A percentile compares a stretch with the other conserved stretches of the same genome.
phyloP scores from a whole-genome alignment of 2,888 invertebrate genomes.

The Tipula vernalis region DNA sequence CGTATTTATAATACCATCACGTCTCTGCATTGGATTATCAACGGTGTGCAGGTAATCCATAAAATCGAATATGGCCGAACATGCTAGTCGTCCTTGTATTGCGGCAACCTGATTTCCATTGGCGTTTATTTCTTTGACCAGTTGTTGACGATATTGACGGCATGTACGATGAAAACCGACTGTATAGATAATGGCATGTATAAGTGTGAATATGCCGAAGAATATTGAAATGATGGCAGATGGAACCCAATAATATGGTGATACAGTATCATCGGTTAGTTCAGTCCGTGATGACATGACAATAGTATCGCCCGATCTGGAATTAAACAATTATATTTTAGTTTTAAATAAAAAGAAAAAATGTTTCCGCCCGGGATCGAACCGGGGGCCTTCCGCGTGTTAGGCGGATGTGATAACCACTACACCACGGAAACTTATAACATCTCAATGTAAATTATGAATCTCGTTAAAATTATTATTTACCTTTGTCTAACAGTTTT shows the following conservation, averaged over 20 bases:
- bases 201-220: conserved; percentile 51
- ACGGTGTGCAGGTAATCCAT: conserved; percentile 73
- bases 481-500: conserved; percentile 33
- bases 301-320: conserved; percentile 53
- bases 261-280: conserved; percentile 43
- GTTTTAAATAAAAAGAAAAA: conserved; percentile 6
- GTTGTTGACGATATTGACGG: conserved; percentile 53
- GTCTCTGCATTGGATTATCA: conserved; percentile 44
- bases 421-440: conserved; percentile 31
- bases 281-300: conserved; percentile 49
- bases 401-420: conserved; percentile 33
- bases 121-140: conserved; percentile 43
- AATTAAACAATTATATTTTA: conserved; percentile 22
- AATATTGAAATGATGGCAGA: conserved; percentile 47
- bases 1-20: conserved; percentile 59
- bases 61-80: conserved; percentile 65
- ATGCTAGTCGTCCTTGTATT: conserved; percentile 45
- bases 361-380: conserved; percentile 33
- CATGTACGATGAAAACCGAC: conserved; percentile 68
- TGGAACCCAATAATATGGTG: conserved; percentile 58
- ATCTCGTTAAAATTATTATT: background rate
- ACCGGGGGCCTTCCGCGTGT: conserved; percentile 33
- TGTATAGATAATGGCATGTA: conserved; percentile 55
- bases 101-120: conserved; percentile 33
- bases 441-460: background rate